Evolutionary conservation across 23 tunicate genomes (phyloP).

Genomic region (Clavelina lepadiformis): DNA sequence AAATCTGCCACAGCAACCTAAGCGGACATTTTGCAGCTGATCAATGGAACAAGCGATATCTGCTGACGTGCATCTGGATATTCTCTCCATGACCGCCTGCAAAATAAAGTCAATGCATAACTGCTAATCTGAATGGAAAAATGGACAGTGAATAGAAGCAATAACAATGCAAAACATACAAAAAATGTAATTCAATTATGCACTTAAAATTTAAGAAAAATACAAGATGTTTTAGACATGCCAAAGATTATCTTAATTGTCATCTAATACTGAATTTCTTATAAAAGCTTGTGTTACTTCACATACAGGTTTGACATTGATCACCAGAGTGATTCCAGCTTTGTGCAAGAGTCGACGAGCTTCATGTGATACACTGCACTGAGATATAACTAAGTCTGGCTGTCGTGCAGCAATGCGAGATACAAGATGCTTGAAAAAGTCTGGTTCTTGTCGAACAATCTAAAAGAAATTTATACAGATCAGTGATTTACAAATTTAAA

Average conservation of each 20-base stretch:
- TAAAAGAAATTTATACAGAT: no score
- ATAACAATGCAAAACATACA: no score
- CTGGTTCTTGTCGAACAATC: conserved; percentile 82
- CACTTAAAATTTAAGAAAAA: no score
- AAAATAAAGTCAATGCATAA: no score
- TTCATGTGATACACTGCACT: conserved; percentile 70
- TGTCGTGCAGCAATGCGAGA: conserved; percentile 49
- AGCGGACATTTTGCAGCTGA: conserved; percentile 57
- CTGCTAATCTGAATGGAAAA: no score
- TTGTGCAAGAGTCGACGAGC: conserved; percentile 57
- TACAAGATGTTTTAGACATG: no score
- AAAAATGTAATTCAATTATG: no score
- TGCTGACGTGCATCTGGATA: conserved; percentile 75
- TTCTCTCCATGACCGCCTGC: conserved; percentile 83
- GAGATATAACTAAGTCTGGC: conserved; percentile 68
- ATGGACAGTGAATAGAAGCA: no score
- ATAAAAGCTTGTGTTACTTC: not conserved
- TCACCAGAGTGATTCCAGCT: conserved; percentile 68
- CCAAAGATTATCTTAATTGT: no score
- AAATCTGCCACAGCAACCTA: conserved; percentile 69
- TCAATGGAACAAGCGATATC: conserved; percentile 76
- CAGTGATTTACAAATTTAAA: no score
- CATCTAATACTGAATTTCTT: not conserved
- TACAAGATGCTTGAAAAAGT: conserved; percentile 72
- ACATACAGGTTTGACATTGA: conserved; percentile 77